A percentile compares a stretch with the other conserved stretches of the same genome.
These are phyloP conservation scores for Halcyon smyrnensis DNA, from an alignment of 2,797 vertebrate species.

Conservation along the genomic window DNA sequence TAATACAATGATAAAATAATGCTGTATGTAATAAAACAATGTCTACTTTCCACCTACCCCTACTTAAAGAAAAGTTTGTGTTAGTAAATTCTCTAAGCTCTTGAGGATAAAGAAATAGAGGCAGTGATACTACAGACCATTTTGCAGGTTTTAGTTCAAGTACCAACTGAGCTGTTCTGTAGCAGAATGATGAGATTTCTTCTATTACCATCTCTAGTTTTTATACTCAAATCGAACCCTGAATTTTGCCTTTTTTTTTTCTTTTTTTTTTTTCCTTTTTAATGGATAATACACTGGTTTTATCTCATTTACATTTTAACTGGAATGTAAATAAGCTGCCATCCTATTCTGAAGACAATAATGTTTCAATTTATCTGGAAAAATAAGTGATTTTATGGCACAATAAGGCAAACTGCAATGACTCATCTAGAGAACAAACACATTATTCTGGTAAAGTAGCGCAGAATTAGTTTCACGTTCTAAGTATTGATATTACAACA, in stretches of 20 bases:
- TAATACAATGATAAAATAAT: background rate
- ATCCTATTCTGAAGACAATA: background rate
- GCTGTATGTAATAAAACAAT: background rate
- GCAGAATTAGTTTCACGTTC: background rate
- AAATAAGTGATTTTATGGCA: slow-evolving; percentile 40
- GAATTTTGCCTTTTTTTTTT: background rate
- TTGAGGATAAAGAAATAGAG: background rate
- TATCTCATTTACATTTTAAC: slow-evolving; percentile 29
- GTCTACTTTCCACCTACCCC: background rate
- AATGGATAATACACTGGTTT: background rate
- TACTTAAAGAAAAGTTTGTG: background rate
- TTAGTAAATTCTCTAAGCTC: background rate
- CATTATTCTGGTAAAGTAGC: slow-evolving; percentile 1
- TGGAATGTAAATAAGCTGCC: slow-evolving; percentile 41
- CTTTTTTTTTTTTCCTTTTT: no score
- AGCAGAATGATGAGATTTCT: background rate
- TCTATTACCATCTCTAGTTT: background rate
- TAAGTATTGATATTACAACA: background rate
- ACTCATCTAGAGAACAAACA: slow-evolving; percentile 39
- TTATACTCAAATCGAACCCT: background rate
- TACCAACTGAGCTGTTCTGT: background rate
- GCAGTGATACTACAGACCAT: background rate
- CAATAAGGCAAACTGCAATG: slow-evolving; percentile 18
- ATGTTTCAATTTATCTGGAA: slow-evolving; percentile 45
- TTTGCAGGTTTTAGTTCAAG: background rate